phyloP scores from a whole-genome alignment of 2,113 vertebrate genomes.

The Ahaetulla prasina region DNA sequence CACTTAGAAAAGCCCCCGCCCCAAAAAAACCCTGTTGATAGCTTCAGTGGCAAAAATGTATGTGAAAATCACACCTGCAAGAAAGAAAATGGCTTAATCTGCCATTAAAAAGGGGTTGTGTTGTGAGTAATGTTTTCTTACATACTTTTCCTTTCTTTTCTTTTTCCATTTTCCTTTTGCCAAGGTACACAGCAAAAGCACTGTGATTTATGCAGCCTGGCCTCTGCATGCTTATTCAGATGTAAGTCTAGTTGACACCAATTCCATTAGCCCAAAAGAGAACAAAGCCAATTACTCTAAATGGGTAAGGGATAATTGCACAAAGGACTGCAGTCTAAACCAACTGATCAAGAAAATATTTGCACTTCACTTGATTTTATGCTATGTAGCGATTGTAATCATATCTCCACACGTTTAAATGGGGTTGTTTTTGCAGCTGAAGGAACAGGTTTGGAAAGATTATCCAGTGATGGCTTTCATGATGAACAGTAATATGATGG shows the following conservation, averaged over 20 bases:
- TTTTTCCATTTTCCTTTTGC: background rate
- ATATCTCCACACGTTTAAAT: background rate
- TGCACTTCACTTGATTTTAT: background rate
- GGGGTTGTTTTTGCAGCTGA: background rate
- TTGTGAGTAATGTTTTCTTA: background rate
- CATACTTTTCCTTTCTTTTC: background rate
- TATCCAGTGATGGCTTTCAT: background rate
- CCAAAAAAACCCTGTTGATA: background rate
- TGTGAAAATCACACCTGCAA: background rate
- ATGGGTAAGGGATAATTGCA: background rate
- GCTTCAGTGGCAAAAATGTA: background rate
- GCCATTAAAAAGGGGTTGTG: slow-evolving; percentile 9
- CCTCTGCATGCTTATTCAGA: background rate
- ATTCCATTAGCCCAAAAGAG: background rate
- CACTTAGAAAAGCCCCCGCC: background rate
- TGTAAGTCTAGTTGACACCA: background rate
- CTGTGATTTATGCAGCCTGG: background rate
- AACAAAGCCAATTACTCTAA: background rate
- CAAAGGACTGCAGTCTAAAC: background rate
- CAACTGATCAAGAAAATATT: background rate
- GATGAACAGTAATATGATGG: background rate
- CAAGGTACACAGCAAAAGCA: background rate
- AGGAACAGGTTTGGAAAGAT: background rate
- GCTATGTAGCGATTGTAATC: background rate
- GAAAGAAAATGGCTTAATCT: background rate